These are phyloP conservation scores for Penaeus monodon DNA, from an alignment of 2,888 invertebrate species.

Conservation along the genomic window DNA sequence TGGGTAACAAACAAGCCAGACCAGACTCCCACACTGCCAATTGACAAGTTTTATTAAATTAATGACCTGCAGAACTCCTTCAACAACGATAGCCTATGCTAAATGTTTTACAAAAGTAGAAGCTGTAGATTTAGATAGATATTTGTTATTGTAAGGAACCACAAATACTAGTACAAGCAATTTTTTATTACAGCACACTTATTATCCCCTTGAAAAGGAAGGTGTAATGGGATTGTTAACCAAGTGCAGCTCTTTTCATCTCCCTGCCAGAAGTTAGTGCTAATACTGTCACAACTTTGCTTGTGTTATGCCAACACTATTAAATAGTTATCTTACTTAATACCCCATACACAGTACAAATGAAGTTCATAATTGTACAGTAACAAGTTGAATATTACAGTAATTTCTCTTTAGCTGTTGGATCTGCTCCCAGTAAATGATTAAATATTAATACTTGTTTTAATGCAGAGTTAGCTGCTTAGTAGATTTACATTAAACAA, in stretches of 20 bases:
- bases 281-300: constrained; percentile 26
- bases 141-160: constrained; percentile 51
- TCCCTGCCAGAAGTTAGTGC: constrained; percentile 30
- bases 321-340: constrained; percentile 24
- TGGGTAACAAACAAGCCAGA: constrained; percentile 31
- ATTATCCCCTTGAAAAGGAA: constrained; percentile 32
- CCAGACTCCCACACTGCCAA: constrained; percentile 45
- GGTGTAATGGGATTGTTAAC: constrained; percentile 14
- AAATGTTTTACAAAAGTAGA: constrained; percentile 45
- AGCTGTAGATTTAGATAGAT: constrained; percentile 53
- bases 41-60: constrained; percentile 28
- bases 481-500: constrained; percentile 44
- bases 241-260: constrained; percentile 3
- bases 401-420: constrained; percentile 53
- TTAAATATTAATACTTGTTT: constrained; percentile 51
- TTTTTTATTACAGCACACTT: constrained; percentile 29
- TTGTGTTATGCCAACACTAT: constrained; percentile 28
- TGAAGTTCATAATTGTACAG: constrained; percentile 48
- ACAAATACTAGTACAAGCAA: constrained; percentile 49
- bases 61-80: constrained; percentile 32
- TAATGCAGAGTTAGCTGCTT: constrained; percentile 53
- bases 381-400: constrained; percentile 44
- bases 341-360: constrained; percentile 56
- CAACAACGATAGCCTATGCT: constrained; percentile 52
- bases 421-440: constrained; percentile 51